Conservation (phyloP, 2,888 invertebrate species). For the Heliothis peltigera region DNA sequence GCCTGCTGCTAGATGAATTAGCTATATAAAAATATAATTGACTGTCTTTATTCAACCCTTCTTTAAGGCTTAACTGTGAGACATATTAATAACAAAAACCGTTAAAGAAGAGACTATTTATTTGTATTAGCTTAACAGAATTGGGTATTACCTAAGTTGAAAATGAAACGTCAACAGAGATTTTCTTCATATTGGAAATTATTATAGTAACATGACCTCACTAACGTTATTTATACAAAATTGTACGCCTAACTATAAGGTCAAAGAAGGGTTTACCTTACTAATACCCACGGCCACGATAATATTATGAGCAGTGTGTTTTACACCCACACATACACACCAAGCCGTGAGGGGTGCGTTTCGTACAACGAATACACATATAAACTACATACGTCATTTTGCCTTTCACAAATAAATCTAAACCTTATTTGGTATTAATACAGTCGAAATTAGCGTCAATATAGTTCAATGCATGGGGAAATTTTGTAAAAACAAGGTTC, state of each 20-base stretch:
- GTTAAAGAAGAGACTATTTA: neutral
- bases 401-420: neutral
- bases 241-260: slow-evolving; percentile 41
- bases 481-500: neutral
- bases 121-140: neutral
- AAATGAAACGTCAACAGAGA: neutral
- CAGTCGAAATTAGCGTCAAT: neutral
- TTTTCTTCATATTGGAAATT: neutral
- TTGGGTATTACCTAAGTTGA: neutral
- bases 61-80: neutral
- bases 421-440: neutral
- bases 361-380: neutral
- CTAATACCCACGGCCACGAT: slow-evolving; percentile 46
- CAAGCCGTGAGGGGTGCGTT: slow-evolving; percentile 14
- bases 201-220: slow-evolving; percentile 22
- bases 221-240: slow-evolving; percentile 29
- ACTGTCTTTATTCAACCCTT: neutral
- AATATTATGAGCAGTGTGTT: slow-evolving; percentile 35
- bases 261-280: slow-evolving; percentile 44
- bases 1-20: too few species aligned
- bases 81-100: neutral
- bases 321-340: slow-evolving; percentile 20
- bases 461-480: neutral
- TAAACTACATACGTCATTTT: neutral
- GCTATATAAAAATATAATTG: neutral